Percentiles rank a stretch among this genome's conserved stretches.
Evolutionary conservation across 1,140 invertebrate genomes (phyloP).

Genomic region (Pinna nobilis): DNA sequence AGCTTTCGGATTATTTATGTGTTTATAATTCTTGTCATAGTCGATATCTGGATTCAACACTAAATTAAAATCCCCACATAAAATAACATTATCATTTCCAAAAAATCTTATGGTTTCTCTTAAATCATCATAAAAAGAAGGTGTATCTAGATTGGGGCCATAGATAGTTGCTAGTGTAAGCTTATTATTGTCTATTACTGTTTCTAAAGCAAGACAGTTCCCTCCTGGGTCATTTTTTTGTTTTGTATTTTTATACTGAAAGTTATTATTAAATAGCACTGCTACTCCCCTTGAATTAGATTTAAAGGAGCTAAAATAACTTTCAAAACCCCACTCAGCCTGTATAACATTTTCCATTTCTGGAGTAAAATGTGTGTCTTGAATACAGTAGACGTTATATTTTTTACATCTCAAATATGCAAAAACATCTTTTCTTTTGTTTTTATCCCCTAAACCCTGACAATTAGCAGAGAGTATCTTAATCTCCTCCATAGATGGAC

Average conservation of each 20-base stretch:
- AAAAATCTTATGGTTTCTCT: neutral
- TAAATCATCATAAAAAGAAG: neutral
- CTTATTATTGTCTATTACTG: neutral
- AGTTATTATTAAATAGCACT: conserved; percentile 17
- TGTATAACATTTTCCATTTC: neutral
- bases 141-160: conserved; percentile 18
- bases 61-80: too few relatives aligned
- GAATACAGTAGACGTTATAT: conserved; percentile 23
- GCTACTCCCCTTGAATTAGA: conserved; percentile 18
- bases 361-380: conserved; percentile 21
- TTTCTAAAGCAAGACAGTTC: conserved; percentile 1
- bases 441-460: conserved; percentile 2
- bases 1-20: too few relatives aligned
- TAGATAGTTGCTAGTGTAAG: conserved; percentile 13
- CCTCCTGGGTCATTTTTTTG: neutral
- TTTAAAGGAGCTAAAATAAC: conserved; percentile 12
- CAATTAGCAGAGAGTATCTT: conserved; percentile 6
- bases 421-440: conserved; percentile 15
- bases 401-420: conserved; percentile 5
- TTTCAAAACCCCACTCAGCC: conserved; percentile 16
- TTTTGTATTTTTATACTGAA: conserved; percentile 7
- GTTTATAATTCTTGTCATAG: too few relatives aligned
- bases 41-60: too few relatives aligned
- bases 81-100: too few relatives aligned
- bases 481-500: too few relatives aligned